Evolutionary conservation across 2,797 vertebrate species (phyloP).

Genomic region (Betta splendens): DNA sequence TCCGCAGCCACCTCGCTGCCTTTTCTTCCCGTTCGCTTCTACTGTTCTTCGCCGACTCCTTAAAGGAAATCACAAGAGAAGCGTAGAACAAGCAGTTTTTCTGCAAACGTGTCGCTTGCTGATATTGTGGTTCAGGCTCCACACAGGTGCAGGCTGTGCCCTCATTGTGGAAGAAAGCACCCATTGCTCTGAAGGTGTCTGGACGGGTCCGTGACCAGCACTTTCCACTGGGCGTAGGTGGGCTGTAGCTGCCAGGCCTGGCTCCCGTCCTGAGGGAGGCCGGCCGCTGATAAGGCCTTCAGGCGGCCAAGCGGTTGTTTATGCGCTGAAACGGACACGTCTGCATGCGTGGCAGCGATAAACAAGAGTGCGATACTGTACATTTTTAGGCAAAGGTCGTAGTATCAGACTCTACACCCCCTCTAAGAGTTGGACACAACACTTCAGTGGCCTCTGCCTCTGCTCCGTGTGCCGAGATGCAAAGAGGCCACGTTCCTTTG

Average conservation of each 20-base stretch:
- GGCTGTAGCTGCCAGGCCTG: slow-evolving; percentile 31
- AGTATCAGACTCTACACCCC: neutral
- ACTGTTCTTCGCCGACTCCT: slow-evolving; percentile 43
- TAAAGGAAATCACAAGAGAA: slow-evolving; percentile 15
- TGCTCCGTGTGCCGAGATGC: neutral
- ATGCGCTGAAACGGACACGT: slow-evolving; percentile 66
- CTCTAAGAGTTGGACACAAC: neutral
- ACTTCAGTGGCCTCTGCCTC: neutral
- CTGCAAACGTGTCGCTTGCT: slow-evolving; percentile 11
- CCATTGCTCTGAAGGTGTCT: too few relatives aligned
- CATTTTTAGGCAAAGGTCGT: too few relatives aligned
- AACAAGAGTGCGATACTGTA: neutral
- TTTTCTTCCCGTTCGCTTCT: slow-evolving; percentile 29
- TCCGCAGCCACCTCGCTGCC: slow-evolving; percentile 12
- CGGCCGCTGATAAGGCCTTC: slow-evolving; percentile 77
- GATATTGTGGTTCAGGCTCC: neutral
- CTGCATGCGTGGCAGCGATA: slow-evolving; percentile 1
- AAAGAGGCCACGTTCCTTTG: slow-evolving; percentile 4
- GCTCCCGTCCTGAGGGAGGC: slow-evolving; percentile 82
- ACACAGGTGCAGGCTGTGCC: slow-evolving; percentile 8
- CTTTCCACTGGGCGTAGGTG: slow-evolving; percentile 47
- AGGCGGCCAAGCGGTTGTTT: slow-evolving; percentile 70
- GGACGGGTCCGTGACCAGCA: too few relatives aligned
- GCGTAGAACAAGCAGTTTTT: slow-evolving; percentile 5
- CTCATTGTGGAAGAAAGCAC: slow-evolving; percentile 12